Evolutionary conservation across 2,797 vertebrate genomes (phyloP).

Genomic region (Halcyon leucocephala): DNA sequence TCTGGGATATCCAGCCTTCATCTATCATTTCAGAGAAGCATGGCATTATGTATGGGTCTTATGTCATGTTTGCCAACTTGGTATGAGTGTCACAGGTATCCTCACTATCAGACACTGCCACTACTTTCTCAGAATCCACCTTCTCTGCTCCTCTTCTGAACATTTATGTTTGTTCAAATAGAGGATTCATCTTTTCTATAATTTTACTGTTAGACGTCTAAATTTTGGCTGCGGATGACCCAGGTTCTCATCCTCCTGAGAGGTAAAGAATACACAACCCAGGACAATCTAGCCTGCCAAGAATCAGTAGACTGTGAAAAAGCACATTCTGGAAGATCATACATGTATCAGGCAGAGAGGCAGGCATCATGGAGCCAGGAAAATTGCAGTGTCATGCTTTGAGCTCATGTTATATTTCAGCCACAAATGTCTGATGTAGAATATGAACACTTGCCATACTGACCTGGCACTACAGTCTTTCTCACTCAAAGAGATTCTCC

Average conservation of each 20-base stretch:
- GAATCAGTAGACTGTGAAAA: background rate
- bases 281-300: background rate
- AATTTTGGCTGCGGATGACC: background rate
- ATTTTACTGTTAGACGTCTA: background rate
- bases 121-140: background rate
- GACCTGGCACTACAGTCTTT: background rate
- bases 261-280: background rate
- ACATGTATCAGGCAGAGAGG: background rate
- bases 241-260: background rate
- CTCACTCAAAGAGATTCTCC: background rate
- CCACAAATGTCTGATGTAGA: background rate
- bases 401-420: background rate
- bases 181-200: background rate
- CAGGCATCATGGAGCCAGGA: background rate
- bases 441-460: background rate
- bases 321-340: background rate
- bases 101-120: background rate
- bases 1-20: background rate
- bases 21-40: background rate
- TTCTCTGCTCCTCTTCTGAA: background rate
- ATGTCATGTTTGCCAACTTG: background rate
- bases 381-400: background rate
- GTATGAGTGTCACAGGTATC: background rate
- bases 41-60: background rate
- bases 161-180: background rate